Evolutionary conservation across 2,113 vertebrate genomes (phyloP).

Genomic region (Hepsetus odoe): DNA sequence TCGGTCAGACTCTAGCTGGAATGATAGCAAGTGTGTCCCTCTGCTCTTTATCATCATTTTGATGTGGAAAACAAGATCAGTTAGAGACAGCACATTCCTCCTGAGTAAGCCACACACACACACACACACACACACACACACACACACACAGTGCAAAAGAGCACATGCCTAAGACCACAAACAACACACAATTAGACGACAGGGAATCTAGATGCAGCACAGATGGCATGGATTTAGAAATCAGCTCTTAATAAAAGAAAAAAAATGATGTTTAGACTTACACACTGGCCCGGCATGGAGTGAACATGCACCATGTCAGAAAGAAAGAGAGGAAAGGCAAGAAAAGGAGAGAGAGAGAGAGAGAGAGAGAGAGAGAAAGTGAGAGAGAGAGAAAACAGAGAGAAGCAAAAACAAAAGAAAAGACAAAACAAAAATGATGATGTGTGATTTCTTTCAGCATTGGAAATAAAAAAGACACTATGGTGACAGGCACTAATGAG

Average conservation of each 20-base stretch:
- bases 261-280: slow-evolving; percentile 75
- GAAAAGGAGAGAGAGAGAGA: slow-evolving; percentile 8
- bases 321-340: slow-evolving; percentile 26
- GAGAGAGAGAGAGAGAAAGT: slow-evolving; percentile 30
- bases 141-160: slow-evolving; percentile 29
- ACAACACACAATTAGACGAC: slow-evolving; percentile 39
- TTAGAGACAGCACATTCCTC: slow-evolving; percentile 35
- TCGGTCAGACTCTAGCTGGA: background rate
- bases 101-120: slow-evolving; percentile 8
- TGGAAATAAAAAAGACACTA: slow-evolving; percentile 66
- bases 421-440: slow-evolving; percentile 46
- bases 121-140: slow-evolving; percentile 24
- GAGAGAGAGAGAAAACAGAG: slow-evolving; percentile 37
- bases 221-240: slow-evolving; percentile 33
- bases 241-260: slow-evolving; percentile 29
- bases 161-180: slow-evolving; percentile 21
- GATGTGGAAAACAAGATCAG: slow-evolving; percentile 38
- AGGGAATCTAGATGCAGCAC: slow-evolving; percentile 22
- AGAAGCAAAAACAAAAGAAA: slow-evolving; percentile 40
- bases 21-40: background rate
- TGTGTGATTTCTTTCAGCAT: slow-evolving; percentile 54
- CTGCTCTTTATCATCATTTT: slow-evolving; percentile 33
- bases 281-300: slow-evolving; percentile 87
- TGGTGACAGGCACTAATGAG: slow-evolving; percentile 44
- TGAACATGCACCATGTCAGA: slow-evolving; percentile 71